phyloP scores from a whole-genome alignment of 2,113 vertebrate species.

The Toxotes chatareus region DNA sequence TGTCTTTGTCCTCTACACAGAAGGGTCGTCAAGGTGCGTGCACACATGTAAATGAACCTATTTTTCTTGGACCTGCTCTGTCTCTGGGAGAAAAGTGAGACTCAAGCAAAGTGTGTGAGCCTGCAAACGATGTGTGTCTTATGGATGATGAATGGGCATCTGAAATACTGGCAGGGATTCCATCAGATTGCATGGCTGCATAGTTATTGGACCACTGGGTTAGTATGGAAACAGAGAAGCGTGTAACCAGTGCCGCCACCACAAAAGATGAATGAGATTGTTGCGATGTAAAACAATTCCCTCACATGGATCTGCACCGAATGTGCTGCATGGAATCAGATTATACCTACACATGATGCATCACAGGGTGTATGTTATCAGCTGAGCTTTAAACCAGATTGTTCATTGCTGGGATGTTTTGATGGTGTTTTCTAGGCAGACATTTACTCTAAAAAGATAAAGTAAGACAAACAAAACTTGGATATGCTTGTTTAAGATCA shows the following conservation, averaged over 20 bases:
- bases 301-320: constrained; percentile 5
- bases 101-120: neutral
- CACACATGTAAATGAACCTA: neutral
- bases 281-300: neutral
- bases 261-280: constrained; percentile 47
- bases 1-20: constrained; percentile 21
- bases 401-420: constrained; percentile 13
- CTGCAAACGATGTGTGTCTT: constrained; percentile 26
- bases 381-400: neutral
- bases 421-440: neutral
- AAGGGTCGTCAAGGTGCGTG: neutral
- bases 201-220: constrained; percentile 20
- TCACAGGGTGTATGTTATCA: neutral
- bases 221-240: constrained; percentile 24
- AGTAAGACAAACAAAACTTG: neutral
- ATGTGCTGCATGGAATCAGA: constrained; percentile 19
- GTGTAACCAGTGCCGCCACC: constrained; percentile 9
- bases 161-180: constrained; percentile 22
- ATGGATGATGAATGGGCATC: constrained; percentile 59
- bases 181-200: constrained; percentile 44
- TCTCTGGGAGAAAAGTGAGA: constrained; percentile 12
- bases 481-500: neutral
- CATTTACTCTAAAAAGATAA: neutral
- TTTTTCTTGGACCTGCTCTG: constrained; percentile 18
- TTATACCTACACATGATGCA: constrained; percentile 35